phyloP scores from a whole-genome alignment of 1,140 invertebrate genomes.

The Bombus breviceps region DNA sequence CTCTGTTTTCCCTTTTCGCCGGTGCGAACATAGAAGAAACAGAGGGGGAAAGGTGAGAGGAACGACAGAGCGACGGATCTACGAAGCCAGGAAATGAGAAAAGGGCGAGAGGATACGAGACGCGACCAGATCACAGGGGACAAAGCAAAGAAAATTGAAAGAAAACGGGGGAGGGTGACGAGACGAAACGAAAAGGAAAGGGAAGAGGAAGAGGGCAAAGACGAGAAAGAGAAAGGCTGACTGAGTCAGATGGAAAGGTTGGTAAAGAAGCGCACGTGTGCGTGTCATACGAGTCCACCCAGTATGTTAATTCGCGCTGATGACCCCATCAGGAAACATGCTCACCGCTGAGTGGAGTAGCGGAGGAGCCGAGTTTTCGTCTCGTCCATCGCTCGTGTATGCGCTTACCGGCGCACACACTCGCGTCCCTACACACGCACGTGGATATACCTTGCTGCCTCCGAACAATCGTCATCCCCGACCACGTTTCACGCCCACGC shows the following conservation, averaged over 20 bases:
- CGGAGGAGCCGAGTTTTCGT: slow-evolving; percentile 65
- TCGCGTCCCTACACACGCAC: background rate
- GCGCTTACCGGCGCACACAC: background rate
- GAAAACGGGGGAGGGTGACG: background rate
- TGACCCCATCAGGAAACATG: slow-evolving; percentile 79
- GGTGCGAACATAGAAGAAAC: no score
- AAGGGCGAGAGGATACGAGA: background rate
- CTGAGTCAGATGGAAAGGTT: slow-evolving; percentile 66
- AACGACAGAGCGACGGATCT: no score
- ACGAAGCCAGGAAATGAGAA: background rate
- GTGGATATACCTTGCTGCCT: slow-evolving; percentile 54
- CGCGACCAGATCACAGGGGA: background rate
- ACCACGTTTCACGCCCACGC: slow-evolving; percentile 63
- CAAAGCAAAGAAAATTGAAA: background rate
- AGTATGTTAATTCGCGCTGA: slow-evolving; percentile 79
- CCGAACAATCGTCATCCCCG: slow-evolving; percentile 67
- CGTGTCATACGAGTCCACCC: slow-evolving; percentile 70
- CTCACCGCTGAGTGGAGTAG: slow-evolving; percentile 68
- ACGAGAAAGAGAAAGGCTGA: slow-evolving; percentile 42
- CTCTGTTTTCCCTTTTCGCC: no score
- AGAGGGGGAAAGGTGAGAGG: no score
- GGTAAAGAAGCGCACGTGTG: slow-evolving; percentile 57
- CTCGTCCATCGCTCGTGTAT: slow-evolving; percentile 34
- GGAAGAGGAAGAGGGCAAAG: slow-evolving; percentile 6
- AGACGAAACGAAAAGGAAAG: background rate